Evolutionary conservation across 2,888 invertebrate genomes (phyloP).

Genomic region (Apantesis nais): DNA sequence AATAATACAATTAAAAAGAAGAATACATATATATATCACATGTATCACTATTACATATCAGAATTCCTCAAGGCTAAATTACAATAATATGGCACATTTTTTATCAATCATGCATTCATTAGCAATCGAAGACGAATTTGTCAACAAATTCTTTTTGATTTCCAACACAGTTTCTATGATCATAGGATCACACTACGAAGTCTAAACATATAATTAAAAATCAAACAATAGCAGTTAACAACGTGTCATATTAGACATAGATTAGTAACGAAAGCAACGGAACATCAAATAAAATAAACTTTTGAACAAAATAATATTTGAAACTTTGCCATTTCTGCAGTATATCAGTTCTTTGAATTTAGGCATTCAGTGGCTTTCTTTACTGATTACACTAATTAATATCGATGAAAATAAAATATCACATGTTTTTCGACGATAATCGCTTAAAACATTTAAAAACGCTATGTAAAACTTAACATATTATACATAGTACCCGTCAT

Average conservation of each 20-base stretch:
- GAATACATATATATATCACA: background rate
- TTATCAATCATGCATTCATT: slow-evolving; percentile 30
- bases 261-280: background rate
- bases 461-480: slow-evolving; percentile 35
- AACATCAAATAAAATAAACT: background rate
- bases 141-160: slow-evolving; percentile 12
- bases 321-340: background rate
- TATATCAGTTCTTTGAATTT: background rate
- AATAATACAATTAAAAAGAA: background rate
- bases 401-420: slow-evolving; percentile 45
- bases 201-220: slow-evolving; percentile 16
- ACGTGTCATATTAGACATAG: slow-evolving; percentile 21
- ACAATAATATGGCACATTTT: slow-evolving; percentile 34
- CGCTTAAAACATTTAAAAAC: slow-evolving; percentile 31
- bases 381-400: slow-evolving; percentile 9
- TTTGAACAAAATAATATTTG: background rate
- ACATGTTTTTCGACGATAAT: slow-evolving; percentile 32
- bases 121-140: slow-evolving; percentile 20
- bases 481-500: slow-evolving; percentile 37
- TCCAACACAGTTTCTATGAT: background rate
- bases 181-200: background rate
- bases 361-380: slow-evolving; percentile 5
- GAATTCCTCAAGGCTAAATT: background rate
- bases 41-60: background rate
- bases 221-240: slow-evolving; percentile 22